Conservation (phyloP, 2,113 vertebrate genomes). For the Natator depressus region DNA sequence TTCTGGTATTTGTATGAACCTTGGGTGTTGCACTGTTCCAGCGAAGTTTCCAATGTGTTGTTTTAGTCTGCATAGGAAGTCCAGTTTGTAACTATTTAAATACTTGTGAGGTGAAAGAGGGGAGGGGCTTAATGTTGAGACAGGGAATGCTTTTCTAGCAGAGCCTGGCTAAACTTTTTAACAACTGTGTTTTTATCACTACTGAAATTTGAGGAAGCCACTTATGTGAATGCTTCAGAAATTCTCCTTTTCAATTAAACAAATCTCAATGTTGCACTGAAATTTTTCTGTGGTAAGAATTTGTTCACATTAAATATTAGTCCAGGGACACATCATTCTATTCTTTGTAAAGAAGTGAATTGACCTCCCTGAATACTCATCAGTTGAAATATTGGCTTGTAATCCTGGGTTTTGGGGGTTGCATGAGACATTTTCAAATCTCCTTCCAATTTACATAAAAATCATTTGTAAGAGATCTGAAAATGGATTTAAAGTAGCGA, state of each 20-base stretch:
- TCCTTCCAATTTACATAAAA: conserved; percentile 27
- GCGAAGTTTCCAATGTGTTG: conserved; percentile 39
- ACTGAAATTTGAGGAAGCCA: neutral
- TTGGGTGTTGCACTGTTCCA: neutral
- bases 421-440: neutral
- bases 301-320: neutral
- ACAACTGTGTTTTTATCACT: neutral
- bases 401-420: neutral
- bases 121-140: neutral
- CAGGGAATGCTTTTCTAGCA: neutral
- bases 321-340: neutral
- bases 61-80: conserved; percentile 43
- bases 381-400: neutral
- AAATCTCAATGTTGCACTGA: neutral
- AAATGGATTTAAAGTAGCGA: neutral
- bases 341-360: neutral
- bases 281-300: neutral
- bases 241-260: neutral
- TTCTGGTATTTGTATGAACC: neutral
- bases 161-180: neutral
- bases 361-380: neutral
- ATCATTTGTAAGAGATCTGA: neutral
- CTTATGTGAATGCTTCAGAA: neutral
- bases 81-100: conserved; percentile 33
- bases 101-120: conserved; percentile 23